Evolutionary conservation across 2,797 vertebrate species (phyloP), one percentile per base, ranked within the genome.

Genomic region (Cyprinodon diabolis): DNA sequence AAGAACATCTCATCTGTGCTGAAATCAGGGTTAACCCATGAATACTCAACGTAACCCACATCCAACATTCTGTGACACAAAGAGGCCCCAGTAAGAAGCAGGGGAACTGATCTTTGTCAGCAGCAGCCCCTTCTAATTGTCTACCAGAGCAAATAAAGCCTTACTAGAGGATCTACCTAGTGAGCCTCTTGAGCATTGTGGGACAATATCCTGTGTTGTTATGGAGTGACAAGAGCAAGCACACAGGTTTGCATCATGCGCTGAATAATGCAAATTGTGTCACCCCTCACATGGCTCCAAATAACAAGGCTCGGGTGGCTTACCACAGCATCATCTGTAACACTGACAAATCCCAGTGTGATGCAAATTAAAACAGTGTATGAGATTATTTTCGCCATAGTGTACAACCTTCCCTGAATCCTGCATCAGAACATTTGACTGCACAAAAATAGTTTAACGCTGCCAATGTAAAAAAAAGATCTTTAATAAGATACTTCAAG

Each of bases 241-340:
- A 74, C 81, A 92, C 85, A 90, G 79, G 90, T 89, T 85, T 89
- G 78, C 84, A 75, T 83, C 76, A 35, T 14, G 78, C 79, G 80
- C 78, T 93, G 92, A 90, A 93, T 91, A 93, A 93, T 94, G 89
- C 84, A 93, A 91, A 94, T 93, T 79, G 69, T 86, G 87, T 89
- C 89, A 90, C 81, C 77, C 76, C 87, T 90, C 88, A 90, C 87
- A 91, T 86, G 86, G 82, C 70, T 88, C 90, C 68, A 86, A 84
- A 90, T 94, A 95, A 94, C 94, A 93, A 94, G 92, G 89, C 92
- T 91, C 92, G 84, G 81, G 90, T 89, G 92, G 89, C 77, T 91
- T 91, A 89, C 86, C 83, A 84, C 77, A 80, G 87, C 81, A 85
- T 91, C 90, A 89, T 91, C 87, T 90, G 86, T 88, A 91, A 91